Conservation (phyloP, 92 coral and sea anemone genomes). For the Epizoanthus fatuus region DNA sequence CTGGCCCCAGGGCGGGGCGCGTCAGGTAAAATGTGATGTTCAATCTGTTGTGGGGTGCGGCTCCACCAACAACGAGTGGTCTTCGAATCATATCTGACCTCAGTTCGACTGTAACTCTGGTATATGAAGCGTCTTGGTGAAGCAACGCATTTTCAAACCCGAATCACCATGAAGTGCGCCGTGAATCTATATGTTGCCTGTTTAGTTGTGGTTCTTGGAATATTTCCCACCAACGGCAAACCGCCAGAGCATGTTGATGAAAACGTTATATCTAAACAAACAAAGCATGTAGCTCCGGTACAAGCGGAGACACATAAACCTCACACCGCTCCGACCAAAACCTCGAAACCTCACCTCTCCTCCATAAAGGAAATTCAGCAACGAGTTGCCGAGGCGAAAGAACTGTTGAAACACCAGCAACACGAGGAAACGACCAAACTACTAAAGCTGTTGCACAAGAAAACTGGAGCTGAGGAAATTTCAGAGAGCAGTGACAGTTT, state of each 20-base stretch:
- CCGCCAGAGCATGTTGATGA: constrained; percentile 41
- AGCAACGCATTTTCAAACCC: neutral
- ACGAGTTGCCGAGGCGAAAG: constrained; percentile 54
- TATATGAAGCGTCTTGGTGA: neutral
- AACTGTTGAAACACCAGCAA: constrained; percentile 42
- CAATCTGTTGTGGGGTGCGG: constrained; percentile 3
- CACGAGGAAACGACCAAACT: constrained; percentile 35
- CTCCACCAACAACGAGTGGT: neutral
- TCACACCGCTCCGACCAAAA: neutral
- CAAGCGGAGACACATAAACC: neutral
- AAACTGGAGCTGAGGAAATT: constrained; percentile 51
- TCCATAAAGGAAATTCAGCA: constrained; percentile 65
- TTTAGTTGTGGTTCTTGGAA: neutral
- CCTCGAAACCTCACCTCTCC: constrained; percentile 12
- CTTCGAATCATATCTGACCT: constrained; percentile 31
- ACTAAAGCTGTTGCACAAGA: constrained; percentile 38
- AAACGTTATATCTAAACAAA: neutral
- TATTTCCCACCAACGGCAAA: constrained; percentile 15
- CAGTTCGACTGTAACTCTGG: neutral
- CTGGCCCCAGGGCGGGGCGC: constrained; percentile 34
- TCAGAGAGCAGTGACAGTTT: constrained; percentile 75
- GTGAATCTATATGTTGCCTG: neutral
- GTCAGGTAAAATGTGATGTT: neutral
- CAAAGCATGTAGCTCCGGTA: constrained; percentile 26
- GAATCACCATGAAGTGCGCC: constrained; percentile 10